phyloP scores from a whole-genome alignment of 1,140 invertebrate species.

The Drosophila cardini region DNA sequence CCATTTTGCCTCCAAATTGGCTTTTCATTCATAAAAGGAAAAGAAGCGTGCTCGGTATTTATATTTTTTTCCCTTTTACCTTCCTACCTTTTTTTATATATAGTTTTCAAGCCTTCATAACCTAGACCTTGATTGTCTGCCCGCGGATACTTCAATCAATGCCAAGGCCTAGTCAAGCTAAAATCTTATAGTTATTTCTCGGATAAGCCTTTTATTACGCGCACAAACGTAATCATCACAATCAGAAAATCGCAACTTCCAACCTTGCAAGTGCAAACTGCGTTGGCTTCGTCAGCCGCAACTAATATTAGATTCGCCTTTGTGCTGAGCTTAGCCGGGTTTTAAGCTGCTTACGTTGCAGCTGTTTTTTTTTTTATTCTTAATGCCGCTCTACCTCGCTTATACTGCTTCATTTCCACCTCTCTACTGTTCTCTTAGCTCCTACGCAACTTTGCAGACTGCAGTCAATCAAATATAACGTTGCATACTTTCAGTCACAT shows the following conservation, averaged over 20 bases:
- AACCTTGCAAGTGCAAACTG: neutral
- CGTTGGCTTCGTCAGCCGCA: neutral
- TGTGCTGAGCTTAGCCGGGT: conserved; percentile 6
- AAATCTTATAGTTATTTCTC: neutral
- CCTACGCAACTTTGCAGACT: neutral
- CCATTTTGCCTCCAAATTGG: conserved; percentile 48
- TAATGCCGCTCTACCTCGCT: neutral
- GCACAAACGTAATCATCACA: neutral
- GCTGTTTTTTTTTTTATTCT: neutral
- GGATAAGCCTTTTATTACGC: neutral
- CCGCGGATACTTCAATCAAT: neutral
- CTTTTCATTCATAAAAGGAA: conserved; percentile 74
- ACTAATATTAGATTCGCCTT: neutral
- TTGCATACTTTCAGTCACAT: conserved; percentile 13
- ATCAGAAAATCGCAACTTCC: too few species aligned
- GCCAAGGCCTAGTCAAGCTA: neutral
- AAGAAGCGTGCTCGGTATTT: conserved; percentile 30
- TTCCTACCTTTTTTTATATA: neutral
- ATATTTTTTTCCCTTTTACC: neutral
- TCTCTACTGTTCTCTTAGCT: neutral
- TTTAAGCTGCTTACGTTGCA: conserved; percentile 13
- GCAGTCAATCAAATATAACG: neutral
- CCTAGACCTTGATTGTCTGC: neutral
- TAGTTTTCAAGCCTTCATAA: neutral
- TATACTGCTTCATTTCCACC: neutral